Evolutionary conservation across 2,888 invertebrate genomes (phyloP), one percentile per base, ranked within the genome.

Genomic region (Protonemura montana): DNA sequence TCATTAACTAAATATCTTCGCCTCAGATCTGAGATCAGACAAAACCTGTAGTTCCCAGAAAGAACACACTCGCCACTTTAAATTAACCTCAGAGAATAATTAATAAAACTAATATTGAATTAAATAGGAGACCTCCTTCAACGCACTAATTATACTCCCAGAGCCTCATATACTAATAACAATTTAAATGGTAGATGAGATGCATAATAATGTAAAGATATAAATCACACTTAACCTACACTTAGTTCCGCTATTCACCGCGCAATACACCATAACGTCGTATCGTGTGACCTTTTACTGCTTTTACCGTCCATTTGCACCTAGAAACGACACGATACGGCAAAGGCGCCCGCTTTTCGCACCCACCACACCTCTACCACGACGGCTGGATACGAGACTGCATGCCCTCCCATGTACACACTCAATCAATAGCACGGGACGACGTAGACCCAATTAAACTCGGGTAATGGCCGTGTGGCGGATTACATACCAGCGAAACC

Each of bases 181-280:
- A 59, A 16, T 59, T 10, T 59, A 59, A 59, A 59, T 59, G 59
- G 59, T 16, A 1, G 59, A 59, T 59, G 59, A 21, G 59, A 59
- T 59, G 59, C 59, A 59, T 21, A 21, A n/a, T n/a, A 35, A 35
- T 35, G 35, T 35, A 35, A 13, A 59, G 59, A 59, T 59, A 59
- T 59, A 59, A 59, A 59, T 59, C 59, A 59, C 59, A 59, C 59
- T 59, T 59, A 59, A 13, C 59, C 59, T 59, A 59, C 59, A 59
- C 59, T 59, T 59, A 59, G 59, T 59, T 59, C 59, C 59, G 59
- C 59, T 59, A 59, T 59, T 59, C 59, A 59, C 59, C 59, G 59
- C 59, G 21, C 59, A 59, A 59, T 59, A 21, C 3, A 35, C 59
- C 59, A 59, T 21, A 21, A 21, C 59, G 59, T 59, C 59, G 59